These are phyloP conservation scores for Chymomyza costata DNA, from an alignment of 1,140 invertebrate genomes.

Conservation along the genomic window DNA sequence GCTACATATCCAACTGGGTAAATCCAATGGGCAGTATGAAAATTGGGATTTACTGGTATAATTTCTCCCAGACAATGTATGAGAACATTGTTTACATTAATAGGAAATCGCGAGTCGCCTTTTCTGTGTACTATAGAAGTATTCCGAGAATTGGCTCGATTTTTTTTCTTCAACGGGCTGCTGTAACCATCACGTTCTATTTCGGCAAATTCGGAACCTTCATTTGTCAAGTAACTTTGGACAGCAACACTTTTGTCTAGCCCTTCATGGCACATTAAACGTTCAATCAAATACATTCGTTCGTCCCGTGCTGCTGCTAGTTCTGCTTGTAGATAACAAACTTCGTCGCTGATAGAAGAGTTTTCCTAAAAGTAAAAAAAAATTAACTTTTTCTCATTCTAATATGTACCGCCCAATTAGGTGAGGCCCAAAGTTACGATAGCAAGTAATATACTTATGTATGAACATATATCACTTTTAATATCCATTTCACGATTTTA, in stretches of 20 bases:
- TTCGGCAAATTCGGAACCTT: conserved; percentile 14
- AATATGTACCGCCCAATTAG: too few species aligned
- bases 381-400: background rate
- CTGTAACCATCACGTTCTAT: conserved; percentile 15
- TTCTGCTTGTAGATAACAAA: conserved; percentile 84
- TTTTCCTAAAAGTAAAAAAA: conserved; percentile 80
- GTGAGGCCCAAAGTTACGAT: too few species aligned
- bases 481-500: background rate
- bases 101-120: conserved; percentile 85
- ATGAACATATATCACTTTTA: too few species aligned
- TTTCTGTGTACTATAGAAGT: conserved; percentile 65
- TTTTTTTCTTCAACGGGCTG: conserved; percentile 5
- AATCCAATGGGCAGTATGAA: conserved; percentile 84
- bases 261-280: conserved; percentile 79
- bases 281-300: conserved; percentile 81
- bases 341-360: conserved; percentile 87
- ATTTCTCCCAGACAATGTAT: conserved; percentile 88
- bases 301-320: conserved; percentile 83
- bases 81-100: conserved; percentile 83
- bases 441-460: too few species aligned
- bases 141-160: conserved; percentile 36
- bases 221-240: conserved; percentile 21
- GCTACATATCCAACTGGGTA: conserved; percentile 89
- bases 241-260: conserved; percentile 34
- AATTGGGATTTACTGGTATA: conserved; percentile 81